These are phyloP conservation scores for Egretta garzetta DNA, from an alignment of 2,113 vertebrate genomes.

Conservation along the genomic window DNA sequence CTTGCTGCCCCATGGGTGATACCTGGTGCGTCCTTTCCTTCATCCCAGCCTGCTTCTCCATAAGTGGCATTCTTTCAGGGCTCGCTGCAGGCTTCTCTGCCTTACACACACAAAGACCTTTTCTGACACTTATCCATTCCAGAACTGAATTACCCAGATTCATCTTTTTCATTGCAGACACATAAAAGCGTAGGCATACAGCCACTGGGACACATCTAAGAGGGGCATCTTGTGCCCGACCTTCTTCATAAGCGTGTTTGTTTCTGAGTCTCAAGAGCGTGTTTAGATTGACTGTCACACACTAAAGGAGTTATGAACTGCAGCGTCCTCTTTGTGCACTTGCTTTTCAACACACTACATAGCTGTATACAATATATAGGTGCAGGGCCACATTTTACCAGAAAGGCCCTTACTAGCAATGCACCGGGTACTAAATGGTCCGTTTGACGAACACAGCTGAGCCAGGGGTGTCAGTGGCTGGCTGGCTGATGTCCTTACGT, in stretches of 20 bases:
- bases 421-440: background rate
- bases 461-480: accelerated
- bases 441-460: accelerated
- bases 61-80: no score
- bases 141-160: background rate
- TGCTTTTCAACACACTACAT: background rate
- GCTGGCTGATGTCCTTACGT: background rate
- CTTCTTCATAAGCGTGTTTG: background rate
- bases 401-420: background rate
- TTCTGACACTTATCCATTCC: background rate
- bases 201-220: background rate
- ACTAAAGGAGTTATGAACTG: background rate
- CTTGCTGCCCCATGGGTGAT: background rate
- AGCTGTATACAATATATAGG: background rate
- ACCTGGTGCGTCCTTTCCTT: background rate
- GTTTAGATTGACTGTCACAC: background rate
- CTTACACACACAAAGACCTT: background rate
- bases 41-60: background rate
- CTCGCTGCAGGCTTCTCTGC: background rate
- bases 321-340: background rate
- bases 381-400: background rate
- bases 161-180: background rate
- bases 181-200: background rate
- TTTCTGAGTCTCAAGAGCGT: background rate
- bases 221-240: background rate